These are phyloP conservation scores for Rhagophthalmus giganteus DNA, from an alignment of 2,888 invertebrate species.

Conservation along the genomic window DNA sequence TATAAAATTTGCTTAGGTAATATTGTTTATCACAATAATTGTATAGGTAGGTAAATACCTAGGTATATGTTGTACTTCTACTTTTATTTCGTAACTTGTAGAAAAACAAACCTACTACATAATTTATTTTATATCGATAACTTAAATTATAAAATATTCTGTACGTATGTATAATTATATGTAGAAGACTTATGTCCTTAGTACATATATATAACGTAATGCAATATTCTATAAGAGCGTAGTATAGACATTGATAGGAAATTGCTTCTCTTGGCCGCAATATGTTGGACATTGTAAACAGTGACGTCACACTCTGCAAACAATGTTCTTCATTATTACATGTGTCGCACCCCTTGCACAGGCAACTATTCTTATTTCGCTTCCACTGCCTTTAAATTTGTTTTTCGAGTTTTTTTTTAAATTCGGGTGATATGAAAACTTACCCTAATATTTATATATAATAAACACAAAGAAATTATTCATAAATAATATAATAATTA, in stretches of 20 bases:
- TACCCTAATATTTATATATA: no score
- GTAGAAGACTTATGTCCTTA: not conserved
- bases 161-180: not conserved
- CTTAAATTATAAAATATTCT: not conserved
- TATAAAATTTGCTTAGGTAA: no score
- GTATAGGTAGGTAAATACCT: no score
- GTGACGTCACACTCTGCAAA: constrained; percentile 52
- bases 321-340: constrained; percentile 44
- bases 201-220: constrained; percentile 6
- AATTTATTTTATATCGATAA: not conserved
- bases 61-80: no score
- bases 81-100: no score
- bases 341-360: constrained; percentile 37
- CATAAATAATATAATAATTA: no score
- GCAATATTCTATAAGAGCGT: constrained; percentile 22
- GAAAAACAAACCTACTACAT: not conserved
- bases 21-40: no score
- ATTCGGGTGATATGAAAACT: no score
- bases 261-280: constrained; percentile 55
- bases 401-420: no score
- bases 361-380: constrained; percentile 20
- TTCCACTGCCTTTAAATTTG: constrained; percentile 15
- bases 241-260: constrained; percentile 42
- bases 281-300: constrained; percentile 56
- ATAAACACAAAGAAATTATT: no score